Evolutionary conservation across 1,140 invertebrate genomes (phyloP), one percentile per base, ranked within the genome.

Genomic region (Maniola jurtina): DNA sequence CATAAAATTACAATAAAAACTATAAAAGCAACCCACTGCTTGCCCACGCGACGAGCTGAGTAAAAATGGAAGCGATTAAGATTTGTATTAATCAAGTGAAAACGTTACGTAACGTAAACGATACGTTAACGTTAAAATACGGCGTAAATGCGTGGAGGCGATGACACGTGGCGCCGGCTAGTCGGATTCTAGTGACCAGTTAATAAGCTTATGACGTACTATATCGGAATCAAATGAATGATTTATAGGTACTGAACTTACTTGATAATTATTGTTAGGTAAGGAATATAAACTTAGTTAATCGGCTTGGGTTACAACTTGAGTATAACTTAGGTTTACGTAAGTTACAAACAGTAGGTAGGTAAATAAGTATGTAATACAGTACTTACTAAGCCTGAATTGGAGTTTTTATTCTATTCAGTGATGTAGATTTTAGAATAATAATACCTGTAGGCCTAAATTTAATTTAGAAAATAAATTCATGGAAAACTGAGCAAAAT

Each of bases 81-180:
- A 34, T 56, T 57, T 9, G 13, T 56, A 64, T 57, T 48, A 57
- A 57, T 57, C 42, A 57, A 57, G 42, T 57, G 54, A 58, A 57
- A 56, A 56, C 13, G 13, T 64, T 64, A 56, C 33, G 40, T 57
- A 56, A 47, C 25, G 33, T 57, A 64, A 64, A 15, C 62, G 42
- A 64, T 55, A 64, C 14, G 42, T 45, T 45, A 54, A 25, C 25
- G 35, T 34, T 57, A 55, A 55, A 6, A 25, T 16, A 14, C 45
- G 61, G 11, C 8, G 59, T 50, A 50, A 48, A 13, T n/a, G 52
- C 33, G 25, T 64, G 54, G 62, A 64, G 42, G 50, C 62, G 61
- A 47, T 16, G 61, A 33, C 50, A 42, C 15, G 11, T 5, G 61
- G 52, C 62, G 55, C 62, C 62, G 36, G 45, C 16, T 10, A 38